Evolutionary conservation across 2,797 vertebrate species (phyloP), one percentile per base, ranked within the genome.

Genomic region (Enteromius paludinosus): DNA sequence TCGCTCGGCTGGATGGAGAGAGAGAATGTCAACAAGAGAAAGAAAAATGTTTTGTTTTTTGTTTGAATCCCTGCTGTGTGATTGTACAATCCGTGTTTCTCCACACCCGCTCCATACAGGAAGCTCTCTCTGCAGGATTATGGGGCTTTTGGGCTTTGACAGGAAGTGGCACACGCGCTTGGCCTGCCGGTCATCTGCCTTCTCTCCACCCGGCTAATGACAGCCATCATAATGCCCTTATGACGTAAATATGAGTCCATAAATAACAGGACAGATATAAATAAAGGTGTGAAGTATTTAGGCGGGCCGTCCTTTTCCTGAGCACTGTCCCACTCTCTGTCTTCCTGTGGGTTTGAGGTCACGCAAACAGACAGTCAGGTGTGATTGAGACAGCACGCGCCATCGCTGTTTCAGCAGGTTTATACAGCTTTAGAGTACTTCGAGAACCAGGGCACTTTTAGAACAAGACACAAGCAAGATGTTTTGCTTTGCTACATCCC

Each of bases 261-360:
- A 64, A 65, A 81, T 81, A 81, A 73, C 59, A 73, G 79, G 59
- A 41, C 43, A 33, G 54, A 38, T 49, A 35, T 73, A 38, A 65
- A 64, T 64, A 75, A 43, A 33, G 5, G 14, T 20, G 23, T 14
- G 41, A 52, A 54, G 9, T n/a, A 17, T 76, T 52, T 73, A 10
- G 59, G n/a, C 4, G 25, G 49, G 49, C 35, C 28, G 33, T 70
- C 35, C 62, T 74, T 85, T 86, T 83, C 86, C 79, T 73, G 79
- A 65, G 15, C 47, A 30, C 41, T 61, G n/a, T 73, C 56, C 59
- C 52, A 71, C 62, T 41, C 49, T 79, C 49, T 8, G 25, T 52
- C 75, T 23, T 52, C 79, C 71, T 72, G 86, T 76, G 79, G 28
- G 66, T 38, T 86, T 45, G 11, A 78, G 84, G 84, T 82, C 81